These are phyloP conservation scores for Meriones unguiculatus DNA, from an alignment of 2,113 vertebrate genomes.

Conservation along the genomic window DNA sequence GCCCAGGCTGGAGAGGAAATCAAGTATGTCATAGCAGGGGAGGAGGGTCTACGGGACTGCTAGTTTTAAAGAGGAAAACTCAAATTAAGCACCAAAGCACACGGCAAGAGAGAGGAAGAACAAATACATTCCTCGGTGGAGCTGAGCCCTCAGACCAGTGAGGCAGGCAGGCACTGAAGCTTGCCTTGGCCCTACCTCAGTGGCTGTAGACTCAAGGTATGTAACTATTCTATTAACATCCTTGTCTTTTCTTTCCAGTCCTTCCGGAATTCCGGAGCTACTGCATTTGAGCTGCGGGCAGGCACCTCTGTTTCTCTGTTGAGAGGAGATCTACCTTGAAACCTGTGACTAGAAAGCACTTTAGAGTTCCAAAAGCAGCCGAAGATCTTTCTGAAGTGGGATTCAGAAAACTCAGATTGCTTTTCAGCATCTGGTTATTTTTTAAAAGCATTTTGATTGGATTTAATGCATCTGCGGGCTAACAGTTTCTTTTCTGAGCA, in stretches of 20 bases:
- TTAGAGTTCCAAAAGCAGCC: slow-evolving; percentile 2
- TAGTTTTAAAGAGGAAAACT: slow-evolving; percentile 43
- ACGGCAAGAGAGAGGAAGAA: slow-evolving; percentile 9
- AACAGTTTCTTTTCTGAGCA: background rate
- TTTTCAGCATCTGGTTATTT: background rate
- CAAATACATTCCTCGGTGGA: slow-evolving; percentile 7
- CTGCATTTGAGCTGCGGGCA: background rate
- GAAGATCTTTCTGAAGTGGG: background rate
- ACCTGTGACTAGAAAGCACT: background rate
- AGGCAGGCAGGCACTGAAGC: background rate
- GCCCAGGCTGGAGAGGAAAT: background rate
- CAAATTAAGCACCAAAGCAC: background rate
- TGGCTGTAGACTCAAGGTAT: slow-evolving; percentile 54
- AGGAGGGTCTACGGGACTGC: slow-evolving; percentile 16
- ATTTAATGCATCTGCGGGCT: background rate
- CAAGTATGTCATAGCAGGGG: slow-evolving; percentile 52
- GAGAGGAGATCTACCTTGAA: background rate
- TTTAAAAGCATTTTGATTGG: background rate
- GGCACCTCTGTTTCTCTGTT: background rate
- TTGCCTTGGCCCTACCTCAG: background rate
- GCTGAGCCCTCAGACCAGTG: background rate
- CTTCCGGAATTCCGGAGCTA: slow-evolving; percentile 28
- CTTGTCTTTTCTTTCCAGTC: background rate
- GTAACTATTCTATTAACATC: slow-evolving; percentile 23
- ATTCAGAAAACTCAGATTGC: slow-evolving; percentile 14